These are phyloP conservation scores for Labeo calbasu DNA, from an alignment of 2,797 vertebrate species.

Conservation along the genomic window DNA sequence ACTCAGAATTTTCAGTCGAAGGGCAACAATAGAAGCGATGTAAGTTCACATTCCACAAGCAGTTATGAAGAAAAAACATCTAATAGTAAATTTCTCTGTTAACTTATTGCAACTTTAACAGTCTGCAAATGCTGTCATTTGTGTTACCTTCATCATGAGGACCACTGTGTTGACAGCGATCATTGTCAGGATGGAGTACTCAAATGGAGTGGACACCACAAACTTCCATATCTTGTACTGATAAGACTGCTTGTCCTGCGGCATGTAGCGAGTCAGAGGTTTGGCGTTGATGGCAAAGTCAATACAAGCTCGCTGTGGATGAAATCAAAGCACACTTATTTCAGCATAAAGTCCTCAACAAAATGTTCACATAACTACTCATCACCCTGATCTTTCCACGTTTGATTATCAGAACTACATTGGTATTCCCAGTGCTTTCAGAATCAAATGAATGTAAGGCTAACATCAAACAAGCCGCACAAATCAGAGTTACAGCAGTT, in stretches of 20 bases:
- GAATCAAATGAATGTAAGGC: slow-evolving; percentile 36
- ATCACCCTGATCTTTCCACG: slow-evolving; percentile 18
- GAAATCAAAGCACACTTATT: slow-evolving; percentile 27
- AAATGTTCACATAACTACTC: slow-evolving; percentile 18
- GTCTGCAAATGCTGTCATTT: background rate
- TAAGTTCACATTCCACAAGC: background rate
- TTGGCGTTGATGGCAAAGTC: slow-evolving; percentile 98
- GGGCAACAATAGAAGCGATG: too few relatives aligned
- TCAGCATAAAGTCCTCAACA: background rate
- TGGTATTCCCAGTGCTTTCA: slow-evolving; percentile 6
- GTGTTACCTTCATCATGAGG: slow-evolving; percentile 97
- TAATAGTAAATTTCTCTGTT: background rate
- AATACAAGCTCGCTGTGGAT: slow-evolving; percentile 92
- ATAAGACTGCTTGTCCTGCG: slow-evolving; percentile 92
- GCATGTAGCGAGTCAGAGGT: slow-evolving; percentile 97
- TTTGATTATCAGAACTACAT: slow-evolving; percentile 48
- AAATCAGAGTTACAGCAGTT: slow-evolving; percentile 27
- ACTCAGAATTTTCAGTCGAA: too few relatives aligned
- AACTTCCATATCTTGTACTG: slow-evolving; percentile 99
- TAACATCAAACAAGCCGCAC: slow-evolving; percentile 44
- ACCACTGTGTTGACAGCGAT: slow-evolving; percentile 97
- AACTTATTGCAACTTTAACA: background rate
- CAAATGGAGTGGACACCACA: slow-evolving; percentile 96
- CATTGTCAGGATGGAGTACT: slow-evolving; percentile 98
- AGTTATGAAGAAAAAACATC: background rate